phyloP scores from a whole-genome alignment of 2,113 vertebrate species.

The Cichladusa arquata region DNA sequence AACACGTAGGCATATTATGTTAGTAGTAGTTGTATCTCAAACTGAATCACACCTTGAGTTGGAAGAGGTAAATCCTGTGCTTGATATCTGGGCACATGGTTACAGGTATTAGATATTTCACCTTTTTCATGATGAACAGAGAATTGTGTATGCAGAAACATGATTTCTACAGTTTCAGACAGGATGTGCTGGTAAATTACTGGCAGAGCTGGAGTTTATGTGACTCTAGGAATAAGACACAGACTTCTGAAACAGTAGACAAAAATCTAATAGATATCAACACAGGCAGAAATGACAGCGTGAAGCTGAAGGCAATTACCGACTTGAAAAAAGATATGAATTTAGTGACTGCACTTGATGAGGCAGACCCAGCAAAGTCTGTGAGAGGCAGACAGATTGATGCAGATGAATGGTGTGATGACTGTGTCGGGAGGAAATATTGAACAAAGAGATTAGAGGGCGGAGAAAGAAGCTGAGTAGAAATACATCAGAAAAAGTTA shows the following conservation, averaged over 20 bases:
- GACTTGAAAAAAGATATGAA: conserved; percentile 19
- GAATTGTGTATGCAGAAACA: neutral
- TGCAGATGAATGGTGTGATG: conserved; percentile 46
- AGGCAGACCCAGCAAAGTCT: conserved; percentile 55
- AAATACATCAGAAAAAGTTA: neutral
- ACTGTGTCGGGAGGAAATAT: neutral
- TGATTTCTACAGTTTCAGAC: neutral
- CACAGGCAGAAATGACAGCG: neutral
- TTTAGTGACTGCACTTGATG: conserved; percentile 42
- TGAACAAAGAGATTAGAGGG: conserved; percentile 44
- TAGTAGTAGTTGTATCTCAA: neutral
- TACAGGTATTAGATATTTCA: neutral
- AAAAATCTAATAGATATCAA: conserved; percentile 32
- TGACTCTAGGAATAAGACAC: neutral
- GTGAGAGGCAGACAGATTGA: conserved; percentile 26
- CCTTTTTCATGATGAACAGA: neutral
- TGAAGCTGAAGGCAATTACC: conserved; percentile 32
- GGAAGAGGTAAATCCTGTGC: neutral
- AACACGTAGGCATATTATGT: neutral
- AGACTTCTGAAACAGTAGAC: conserved; percentile 19
- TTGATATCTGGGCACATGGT: neutral
- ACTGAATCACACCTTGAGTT: neutral
- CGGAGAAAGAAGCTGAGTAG: neutral
- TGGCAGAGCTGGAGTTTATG: neutral
- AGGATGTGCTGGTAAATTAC: neutral